Conservation (phyloP, 2,797 vertebrate species). For the Acridotheres tristis region DNA sequence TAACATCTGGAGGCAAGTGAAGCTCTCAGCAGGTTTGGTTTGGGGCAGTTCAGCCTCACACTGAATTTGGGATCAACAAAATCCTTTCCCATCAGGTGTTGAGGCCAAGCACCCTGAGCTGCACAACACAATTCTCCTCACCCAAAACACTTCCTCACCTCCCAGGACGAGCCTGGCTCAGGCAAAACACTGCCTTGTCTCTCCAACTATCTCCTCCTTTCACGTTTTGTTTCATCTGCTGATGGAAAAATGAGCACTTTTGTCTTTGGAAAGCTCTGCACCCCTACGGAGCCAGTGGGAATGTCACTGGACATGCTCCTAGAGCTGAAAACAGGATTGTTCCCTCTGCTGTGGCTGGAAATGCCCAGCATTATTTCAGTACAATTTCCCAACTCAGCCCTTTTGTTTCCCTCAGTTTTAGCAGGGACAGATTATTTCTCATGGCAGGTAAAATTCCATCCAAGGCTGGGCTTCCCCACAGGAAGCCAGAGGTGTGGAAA, state of each 20-base stretch:
- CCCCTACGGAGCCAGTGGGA: not conserved
- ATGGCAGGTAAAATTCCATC: not conserved
- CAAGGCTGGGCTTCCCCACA: not conserved
- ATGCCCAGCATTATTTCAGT: not conserved
- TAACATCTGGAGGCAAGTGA: accelerated
- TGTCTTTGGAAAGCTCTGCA: not conserved
- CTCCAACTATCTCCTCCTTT: not conserved
- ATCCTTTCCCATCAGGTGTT: accelerated
- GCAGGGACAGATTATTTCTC: not conserved
- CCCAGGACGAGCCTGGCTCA: not conserved
- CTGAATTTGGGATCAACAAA: not conserved
- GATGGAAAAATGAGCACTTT: not conserved
- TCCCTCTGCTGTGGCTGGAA: not conserved
- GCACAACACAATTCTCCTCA: not conserved
- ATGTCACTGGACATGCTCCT: not conserved
- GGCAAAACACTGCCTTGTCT: accelerated
- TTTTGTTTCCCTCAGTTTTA: not conserved
- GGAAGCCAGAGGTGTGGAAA: not conserved
- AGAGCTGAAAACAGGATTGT: not conserved
- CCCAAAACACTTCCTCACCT: accelerated
- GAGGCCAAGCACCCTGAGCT: not conserved
- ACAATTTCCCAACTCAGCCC: no score
- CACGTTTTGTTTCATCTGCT: not conserved
- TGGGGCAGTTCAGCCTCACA: not conserved
- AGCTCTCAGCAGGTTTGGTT: accelerated